phyloP scores from a whole-genome alignment of 2,888 invertebrate species.

The Poecilus cupreus region DNA sequence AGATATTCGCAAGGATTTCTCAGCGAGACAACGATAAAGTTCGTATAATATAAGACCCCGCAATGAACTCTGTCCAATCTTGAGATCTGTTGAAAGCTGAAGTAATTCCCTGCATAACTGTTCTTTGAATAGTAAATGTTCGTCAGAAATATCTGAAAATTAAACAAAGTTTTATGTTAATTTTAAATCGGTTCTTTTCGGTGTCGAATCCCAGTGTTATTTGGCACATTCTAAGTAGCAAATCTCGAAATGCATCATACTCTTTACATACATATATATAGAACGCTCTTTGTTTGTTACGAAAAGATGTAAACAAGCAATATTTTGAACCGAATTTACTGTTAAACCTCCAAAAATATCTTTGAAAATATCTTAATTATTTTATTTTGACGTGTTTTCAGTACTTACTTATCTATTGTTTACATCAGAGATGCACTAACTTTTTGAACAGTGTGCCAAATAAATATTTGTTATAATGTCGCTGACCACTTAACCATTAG shows the following conservation, averaged over 20 bases:
- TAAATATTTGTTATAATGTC: too few species aligned
- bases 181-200: background rate
- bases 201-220: too few species aligned
- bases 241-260: background rate
- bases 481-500: too few species aligned
- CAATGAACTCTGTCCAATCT: conserved; percentile 73
- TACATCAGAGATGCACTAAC: too few species aligned
- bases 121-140: conserved; percentile 77
- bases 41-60: conserved; percentile 69
- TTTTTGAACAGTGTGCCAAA: too few species aligned
- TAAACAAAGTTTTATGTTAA: conserved; percentile 50
- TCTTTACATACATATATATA: too few species aligned
- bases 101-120: conserved; percentile 78
- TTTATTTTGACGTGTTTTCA: too few species aligned
- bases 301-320: background rate
- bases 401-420: too few species aligned
- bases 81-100: conserved; percentile 75
- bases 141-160: conserved; percentile 76
- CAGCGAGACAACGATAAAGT: conserved; percentile 63
- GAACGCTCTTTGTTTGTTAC: too few species aligned
- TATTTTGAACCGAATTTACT: too few species aligned
- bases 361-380: too few species aligned
- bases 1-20: conserved; percentile 59
- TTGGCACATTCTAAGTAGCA: background rate
- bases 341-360: too few species aligned